A percentile compares a stretch with the other conserved stretches of the same genome.
phyloP scores from a whole-genome alignment of 2,888 invertebrate genomes.

The Metacarcinus magister region DNA sequence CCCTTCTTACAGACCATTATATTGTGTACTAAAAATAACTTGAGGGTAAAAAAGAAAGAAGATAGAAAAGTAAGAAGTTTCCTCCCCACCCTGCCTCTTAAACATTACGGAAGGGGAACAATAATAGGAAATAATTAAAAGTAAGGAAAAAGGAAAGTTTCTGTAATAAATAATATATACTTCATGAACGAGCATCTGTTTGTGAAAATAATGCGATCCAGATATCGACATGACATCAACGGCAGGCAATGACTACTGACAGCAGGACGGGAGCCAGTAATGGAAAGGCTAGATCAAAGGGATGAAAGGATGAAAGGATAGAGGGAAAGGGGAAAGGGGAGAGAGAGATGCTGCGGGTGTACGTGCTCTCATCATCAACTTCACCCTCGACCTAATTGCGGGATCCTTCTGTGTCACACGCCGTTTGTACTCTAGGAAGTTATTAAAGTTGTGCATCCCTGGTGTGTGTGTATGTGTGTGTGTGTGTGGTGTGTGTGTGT shows the following conservation, averaged over 20 bases:
- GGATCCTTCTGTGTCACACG: not conserved
- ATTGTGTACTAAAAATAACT: no score
- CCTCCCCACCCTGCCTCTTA: no score
- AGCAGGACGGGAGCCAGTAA: not conserved
- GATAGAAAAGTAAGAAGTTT: no score
- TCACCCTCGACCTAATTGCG: not conserved
- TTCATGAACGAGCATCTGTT: not conserved
- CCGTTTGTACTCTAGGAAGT: not conserved
- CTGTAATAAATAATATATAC: no score
- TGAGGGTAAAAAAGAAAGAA: no score
- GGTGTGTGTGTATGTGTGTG: not conserved
- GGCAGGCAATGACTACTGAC: not conserved
- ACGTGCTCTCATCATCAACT: not conserved
- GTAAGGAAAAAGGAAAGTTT: not conserved
- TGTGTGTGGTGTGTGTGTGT: slow-evolving; percentile 15
- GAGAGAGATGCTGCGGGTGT: not conserved
- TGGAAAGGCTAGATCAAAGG: not conserved
- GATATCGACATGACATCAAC: not conserved
- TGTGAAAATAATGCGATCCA: not conserved
- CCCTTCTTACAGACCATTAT: no score
- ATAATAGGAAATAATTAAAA: not conserved
- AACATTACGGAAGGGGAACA: not conserved
- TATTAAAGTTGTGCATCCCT: no score
- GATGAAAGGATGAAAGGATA: not conserved
- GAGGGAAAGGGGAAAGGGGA: not conserved